A percentile compares a stretch with the other conserved stretches of the same genome.
Conservation (phyloP, 2,113 vertebrate species). For the Gambusia holbrooki region DNA sequence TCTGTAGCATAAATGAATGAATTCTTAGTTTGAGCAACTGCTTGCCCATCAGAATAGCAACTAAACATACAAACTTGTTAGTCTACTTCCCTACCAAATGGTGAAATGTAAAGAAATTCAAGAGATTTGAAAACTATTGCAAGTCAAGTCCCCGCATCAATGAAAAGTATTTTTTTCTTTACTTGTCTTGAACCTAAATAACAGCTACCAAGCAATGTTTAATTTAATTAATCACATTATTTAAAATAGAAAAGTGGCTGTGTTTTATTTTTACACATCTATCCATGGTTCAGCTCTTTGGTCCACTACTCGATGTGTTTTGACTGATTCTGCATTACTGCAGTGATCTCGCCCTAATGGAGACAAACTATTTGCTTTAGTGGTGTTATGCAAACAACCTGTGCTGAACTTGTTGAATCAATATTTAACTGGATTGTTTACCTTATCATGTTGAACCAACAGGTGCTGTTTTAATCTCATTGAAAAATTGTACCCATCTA, state of each 20-base stretch:
- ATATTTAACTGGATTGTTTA: slow-evolving; percentile 13
- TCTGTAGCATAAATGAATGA: slow-evolving; percentile 34
- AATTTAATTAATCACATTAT: neutral
- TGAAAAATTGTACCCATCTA: slow-evolving; percentile 4
- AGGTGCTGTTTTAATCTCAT: slow-evolving; percentile 16
- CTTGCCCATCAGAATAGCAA: slow-evolving; percentile 11
- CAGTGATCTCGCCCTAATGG: slow-evolving; percentile 11
- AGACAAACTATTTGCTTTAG: slow-evolving; percentile 3
- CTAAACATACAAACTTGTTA: slow-evolving; percentile 18
- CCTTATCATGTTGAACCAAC: slow-evolving; percentile 8
- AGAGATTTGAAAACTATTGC: neutral
- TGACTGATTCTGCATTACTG: slow-evolving; percentile 1
- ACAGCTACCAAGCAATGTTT: neutral
- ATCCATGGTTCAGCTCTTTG: neutral
- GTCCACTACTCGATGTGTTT: neutral
- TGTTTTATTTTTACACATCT: neutral
- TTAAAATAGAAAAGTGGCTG: neutral
- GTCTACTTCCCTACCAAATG: neutral
- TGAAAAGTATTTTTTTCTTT: neutral
- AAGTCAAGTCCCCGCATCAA: neutral
- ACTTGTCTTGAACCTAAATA: neutral
- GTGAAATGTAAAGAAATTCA: neutral
- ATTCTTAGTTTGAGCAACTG: slow-evolving; percentile 24
- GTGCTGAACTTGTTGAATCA: slow-evolving; percentile 10
- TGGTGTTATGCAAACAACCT: neutral